Base-by-base conservation (phyloP, 2,797 vertebrate species). In the Tokudaia muenninki region DNA sequence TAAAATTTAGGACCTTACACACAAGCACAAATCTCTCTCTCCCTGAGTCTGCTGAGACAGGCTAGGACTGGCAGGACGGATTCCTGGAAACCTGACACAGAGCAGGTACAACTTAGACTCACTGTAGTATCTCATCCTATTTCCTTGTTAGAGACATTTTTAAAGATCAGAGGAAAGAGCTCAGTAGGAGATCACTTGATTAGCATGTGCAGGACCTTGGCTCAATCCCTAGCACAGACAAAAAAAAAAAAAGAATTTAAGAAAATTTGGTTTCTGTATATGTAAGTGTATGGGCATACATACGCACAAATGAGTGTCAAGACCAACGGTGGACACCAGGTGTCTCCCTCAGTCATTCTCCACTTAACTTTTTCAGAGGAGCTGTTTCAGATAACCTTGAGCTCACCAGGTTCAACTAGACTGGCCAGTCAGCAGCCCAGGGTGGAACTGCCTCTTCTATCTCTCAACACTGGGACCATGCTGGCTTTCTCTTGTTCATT, bases 81-180 rank as follows among this genome's bases (percentile, higher is more conserved):
- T 91, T 93, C 89, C 57, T 31, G 8, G 47, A 8, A 93, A 95
- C 57, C 34, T 74, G 94, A 75, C 29, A n/a, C 17, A 90, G 94
- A 29, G 67, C 29, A 67, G 61, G 55, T 6, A 29, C 44, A 96
- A 92, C 47, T 47, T 63, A 63, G 10, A 67, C 16, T 93, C 31
- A 7, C 44, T 87, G n/a, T 12, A 88, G 6, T 19, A 94, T 37
- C n/a, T 93, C 63, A 75, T 19, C 44, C 57, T 77, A 80, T 17
- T 50, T 82, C n/a, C 31, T 37, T 87, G 29, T 75, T 82, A 94
- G 90, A 95, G 88, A 24, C n/a, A 80, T 29, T 17, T 59, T 31
- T 5, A 59, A 37, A 63, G 22, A 10, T 63, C 57, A 37, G 14
- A 65, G 44, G 8, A 52, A 29, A 52, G 9, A 65, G 31, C 59